Conservation (phyloP, 2,797 vertebrate species). For the Scleropages formosus region DNA sequence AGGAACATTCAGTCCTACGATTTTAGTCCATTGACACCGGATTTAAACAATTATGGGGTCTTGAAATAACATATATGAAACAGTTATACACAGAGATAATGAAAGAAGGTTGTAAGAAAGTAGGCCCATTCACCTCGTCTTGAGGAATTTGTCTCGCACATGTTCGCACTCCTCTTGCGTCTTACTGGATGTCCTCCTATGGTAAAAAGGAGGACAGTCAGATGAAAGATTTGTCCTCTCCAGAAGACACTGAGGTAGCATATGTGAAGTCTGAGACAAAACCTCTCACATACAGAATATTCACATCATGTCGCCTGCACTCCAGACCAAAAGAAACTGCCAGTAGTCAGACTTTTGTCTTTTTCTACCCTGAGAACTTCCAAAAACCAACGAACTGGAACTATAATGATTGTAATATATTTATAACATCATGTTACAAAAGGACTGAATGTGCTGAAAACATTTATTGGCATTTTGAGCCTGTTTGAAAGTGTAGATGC, state of each 20-base stretch:
- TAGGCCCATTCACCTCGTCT: slow-evolving; percentile 63
- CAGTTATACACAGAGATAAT: neutral
- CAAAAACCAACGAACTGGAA: neutral
- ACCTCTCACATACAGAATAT: slow-evolving; percentile 33
- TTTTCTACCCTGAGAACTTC: neutral
- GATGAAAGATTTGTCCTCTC: no score
- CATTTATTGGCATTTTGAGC: no score
- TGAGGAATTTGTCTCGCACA: slow-evolving; percentile 67
- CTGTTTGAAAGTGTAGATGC: no score
- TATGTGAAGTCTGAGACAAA: slow-evolving; percentile 26
- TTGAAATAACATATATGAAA: no score
- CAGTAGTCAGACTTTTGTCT: neutral
- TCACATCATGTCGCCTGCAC: slow-evolving; percentile 47
- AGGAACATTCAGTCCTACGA: no score
- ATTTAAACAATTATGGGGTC: no score
- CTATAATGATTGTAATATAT: no score
- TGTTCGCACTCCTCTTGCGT: slow-evolving; percentile 71
- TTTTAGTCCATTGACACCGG: no score
- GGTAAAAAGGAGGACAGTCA: slow-evolving; percentile 74
- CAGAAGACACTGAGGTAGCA: slow-evolving; percentile 32
- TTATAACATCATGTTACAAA: no score
- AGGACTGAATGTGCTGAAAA: no score
- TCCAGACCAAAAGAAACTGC: slow-evolving; percentile 16
- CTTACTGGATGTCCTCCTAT: slow-evolving; percentile 68
- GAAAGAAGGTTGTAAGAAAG: neutral